A percentile compares a stretch with the other conserved stretches of the same genome.
Evolutionary conservation across 2,888 invertebrate genomes (phyloP).

Genomic region (Nysson spinosus): DNA sequence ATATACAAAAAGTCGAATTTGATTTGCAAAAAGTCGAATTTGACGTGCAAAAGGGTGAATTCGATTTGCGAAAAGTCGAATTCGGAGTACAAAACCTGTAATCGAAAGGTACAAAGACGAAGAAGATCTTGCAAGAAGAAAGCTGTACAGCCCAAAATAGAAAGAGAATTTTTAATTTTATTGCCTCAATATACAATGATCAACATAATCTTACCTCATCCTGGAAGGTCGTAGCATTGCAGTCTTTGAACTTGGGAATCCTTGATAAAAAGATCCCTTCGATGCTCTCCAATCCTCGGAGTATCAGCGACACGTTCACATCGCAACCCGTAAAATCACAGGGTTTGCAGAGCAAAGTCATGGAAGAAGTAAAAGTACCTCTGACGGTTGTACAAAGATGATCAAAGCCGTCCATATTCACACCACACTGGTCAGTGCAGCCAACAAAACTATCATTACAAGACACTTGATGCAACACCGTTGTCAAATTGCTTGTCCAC

Average conservation of each 20-base stretch:
- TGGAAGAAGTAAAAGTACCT: constrained; percentile 44
- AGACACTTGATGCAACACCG: constrained; percentile 62
- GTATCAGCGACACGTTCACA: constrained; percentile 63
- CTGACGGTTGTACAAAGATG: constrained; percentile 58
- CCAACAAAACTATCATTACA: constrained; percentile 60
- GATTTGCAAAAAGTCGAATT: too few relatives aligned
- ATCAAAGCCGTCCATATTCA: constrained; percentile 55
- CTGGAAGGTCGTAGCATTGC: constrained; percentile 54
- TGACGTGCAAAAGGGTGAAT: too few relatives aligned
- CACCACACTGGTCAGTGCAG: constrained; percentile 58
- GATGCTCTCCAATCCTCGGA: constrained; percentile 64
- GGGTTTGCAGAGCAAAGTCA: constrained; percentile 63
- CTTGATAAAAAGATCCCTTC: constrained; percentile 66
- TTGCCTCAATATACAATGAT: too few relatives aligned
- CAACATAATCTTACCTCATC: constrained; percentile 37
- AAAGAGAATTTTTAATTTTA: too few relatives aligned
- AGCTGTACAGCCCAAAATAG: too few relatives aligned
- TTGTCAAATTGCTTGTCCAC: constrained; percentile 63
- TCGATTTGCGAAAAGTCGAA: too few relatives aligned
- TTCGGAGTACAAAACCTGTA: too few relatives aligned
- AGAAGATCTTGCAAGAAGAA: too few relatives aligned
- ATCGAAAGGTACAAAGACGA: too few relatives aligned
- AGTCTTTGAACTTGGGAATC: constrained; percentile 58
- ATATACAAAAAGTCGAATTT: too few relatives aligned
- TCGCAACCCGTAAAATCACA: constrained; percentile 64